A percentile compares a stretch with the other conserved stretches of the same genome.
phyloP scores from a whole-genome alignment of 2,888 invertebrate genomes.

The Orthosia incerta region DNA sequence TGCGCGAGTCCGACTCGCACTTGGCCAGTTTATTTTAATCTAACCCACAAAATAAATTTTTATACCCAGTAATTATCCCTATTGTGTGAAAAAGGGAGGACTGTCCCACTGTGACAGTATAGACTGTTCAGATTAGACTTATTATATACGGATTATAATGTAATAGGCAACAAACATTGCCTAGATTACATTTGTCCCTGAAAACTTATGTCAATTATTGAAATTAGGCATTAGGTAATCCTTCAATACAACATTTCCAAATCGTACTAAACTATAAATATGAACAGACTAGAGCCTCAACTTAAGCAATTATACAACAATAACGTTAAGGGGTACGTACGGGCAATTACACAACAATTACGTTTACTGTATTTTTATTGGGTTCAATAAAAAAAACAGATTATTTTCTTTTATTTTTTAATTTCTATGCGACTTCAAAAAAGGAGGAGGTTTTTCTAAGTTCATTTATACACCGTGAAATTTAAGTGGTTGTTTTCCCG shows the following conservation, averaged over 20 bases:
- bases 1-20: no score
- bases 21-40: no score
- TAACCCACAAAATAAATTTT: no score
- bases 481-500: no score
- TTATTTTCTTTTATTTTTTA: no score
- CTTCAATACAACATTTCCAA: background rate
- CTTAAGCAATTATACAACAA: background rate
- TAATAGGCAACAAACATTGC: background rate
- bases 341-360: no score
- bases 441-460: background rate
- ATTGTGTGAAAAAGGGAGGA: no score
- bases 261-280: conserved; percentile 15
- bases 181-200: background rate
- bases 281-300: background rate
- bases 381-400: background rate
- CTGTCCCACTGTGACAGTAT: no score
- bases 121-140: background rate
- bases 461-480: no score
- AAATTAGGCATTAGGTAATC: background rate
- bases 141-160: background rate
- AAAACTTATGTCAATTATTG: background rate
- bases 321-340: background rate
- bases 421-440: no score
- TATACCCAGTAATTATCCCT: no score
- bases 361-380: no score